These are phyloP conservation scores for Stylophora pistillata DNA, from an alignment of 64 coral and sea anemone genomes.

Conservation along the genomic window DNA sequence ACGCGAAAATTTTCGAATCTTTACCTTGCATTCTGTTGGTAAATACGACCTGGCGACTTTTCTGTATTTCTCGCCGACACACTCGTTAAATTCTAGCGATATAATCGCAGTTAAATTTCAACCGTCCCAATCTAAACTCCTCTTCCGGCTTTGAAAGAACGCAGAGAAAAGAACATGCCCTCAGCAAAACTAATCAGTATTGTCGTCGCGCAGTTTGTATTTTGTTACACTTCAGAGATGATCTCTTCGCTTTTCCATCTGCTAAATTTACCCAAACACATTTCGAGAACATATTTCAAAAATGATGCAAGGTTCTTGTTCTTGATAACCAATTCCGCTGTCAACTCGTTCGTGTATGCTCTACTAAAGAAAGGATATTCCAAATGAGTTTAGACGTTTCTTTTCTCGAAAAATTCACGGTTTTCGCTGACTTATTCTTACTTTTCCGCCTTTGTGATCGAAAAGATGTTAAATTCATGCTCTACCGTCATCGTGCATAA, in stretches of 20 bases:
- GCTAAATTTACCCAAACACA: neutral
- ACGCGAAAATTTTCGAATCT: neutral
- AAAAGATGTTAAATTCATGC: too few relatives aligned
- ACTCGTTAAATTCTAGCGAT: neutral
- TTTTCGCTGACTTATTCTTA: neutral
- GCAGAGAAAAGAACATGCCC: neutral
- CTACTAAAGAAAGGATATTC: constrained; percentile 13
- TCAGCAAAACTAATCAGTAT: constrained; percentile 1
- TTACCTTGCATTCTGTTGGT: constrained; percentile 4
- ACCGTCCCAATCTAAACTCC: neutral
- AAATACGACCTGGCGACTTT: neutral
- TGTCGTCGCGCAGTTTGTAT: neutral
- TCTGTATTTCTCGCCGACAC: neutral
- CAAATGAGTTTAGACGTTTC: constrained; percentile 14
- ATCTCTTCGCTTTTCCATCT: neutral
- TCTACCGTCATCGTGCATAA: too few relatives aligned
- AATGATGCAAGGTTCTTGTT: neutral
- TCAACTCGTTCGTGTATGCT: constrained; percentile 6
- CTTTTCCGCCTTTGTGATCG: too few relatives aligned
- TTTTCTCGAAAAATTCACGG: neutral
- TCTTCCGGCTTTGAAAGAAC: neutral
- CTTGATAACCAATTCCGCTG: neutral
- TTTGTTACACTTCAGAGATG: constrained; percentile 14
- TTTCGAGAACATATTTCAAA: neutral
- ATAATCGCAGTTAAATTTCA: neutral